phyloP scores from a whole-genome alignment of 2,113 vertebrate species.

The Apodemus sylvaticus region DNA sequence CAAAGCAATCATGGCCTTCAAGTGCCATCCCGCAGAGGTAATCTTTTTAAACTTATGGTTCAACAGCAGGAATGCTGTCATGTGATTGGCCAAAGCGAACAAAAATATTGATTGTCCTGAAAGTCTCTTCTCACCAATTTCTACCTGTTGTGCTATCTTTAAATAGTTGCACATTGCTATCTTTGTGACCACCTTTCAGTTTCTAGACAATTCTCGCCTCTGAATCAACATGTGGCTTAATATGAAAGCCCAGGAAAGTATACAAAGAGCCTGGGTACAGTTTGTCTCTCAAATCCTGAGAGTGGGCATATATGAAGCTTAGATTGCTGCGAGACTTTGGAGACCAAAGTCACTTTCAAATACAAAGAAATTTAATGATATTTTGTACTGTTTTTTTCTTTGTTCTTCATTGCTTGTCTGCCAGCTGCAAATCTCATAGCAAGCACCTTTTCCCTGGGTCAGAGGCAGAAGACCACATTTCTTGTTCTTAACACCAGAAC shows the following conservation, averaged over 20 bases:
- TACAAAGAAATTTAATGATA: not conserved
- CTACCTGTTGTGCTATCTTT: not conserved
- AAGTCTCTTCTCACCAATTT: not conserved
- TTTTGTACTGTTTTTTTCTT: not conserved
- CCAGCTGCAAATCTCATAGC: not conserved
- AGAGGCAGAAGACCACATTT: not conserved
- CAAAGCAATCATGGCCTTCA: slow-evolving; percentile 5
- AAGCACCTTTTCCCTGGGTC: not conserved
- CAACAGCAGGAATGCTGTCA: not conserved
- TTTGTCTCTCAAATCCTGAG: not conserved
- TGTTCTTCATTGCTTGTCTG: not conserved
- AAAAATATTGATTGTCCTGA: slow-evolving; percentile 5
- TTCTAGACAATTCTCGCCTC: not conserved
- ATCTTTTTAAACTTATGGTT: not conserved
- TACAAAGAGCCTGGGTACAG: not conserved
- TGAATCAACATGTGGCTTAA: not conserved
- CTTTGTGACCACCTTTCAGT: not conserved
- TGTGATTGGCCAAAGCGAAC: not conserved
- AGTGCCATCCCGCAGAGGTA: not conserved
- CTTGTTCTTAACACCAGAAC: not conserved
- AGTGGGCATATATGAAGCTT: not conserved
- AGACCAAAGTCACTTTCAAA: not conserved
- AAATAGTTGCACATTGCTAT: not conserved
- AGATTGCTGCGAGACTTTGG: not conserved
- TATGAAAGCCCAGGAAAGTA: not conserved